phyloP scores from a whole-genome alignment of 2,113 vertebrate genomes.

The Cyanoramphus novaezelandiae region DNA sequence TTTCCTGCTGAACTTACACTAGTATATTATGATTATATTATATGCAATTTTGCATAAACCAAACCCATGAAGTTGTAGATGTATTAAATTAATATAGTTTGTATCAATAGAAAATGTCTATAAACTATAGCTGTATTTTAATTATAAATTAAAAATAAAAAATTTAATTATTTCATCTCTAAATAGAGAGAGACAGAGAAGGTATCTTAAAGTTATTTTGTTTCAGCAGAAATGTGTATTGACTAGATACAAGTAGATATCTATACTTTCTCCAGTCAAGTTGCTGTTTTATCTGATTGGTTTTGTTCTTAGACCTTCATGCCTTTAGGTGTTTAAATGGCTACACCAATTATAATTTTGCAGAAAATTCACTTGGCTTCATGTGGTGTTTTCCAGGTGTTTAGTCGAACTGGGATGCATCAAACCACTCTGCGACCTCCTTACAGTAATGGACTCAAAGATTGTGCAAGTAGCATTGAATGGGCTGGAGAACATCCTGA shows the following conservation, averaged over 20 bases:
- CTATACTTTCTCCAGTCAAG: background rate
- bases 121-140: background rate
- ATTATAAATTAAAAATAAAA: background rate
- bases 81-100: background rate
- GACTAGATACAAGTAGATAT: background rate
- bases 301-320: background rate
- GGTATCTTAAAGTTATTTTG: background rate
- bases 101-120: background rate
- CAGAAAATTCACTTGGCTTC: background rate
- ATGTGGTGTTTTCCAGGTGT: constrained; percentile 78
- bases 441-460: constrained; percentile 98
- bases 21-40: background rate
- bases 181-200: background rate
- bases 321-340: background rate
- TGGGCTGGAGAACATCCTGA: constrained; percentile 94
- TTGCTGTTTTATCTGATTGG: background rate
- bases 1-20: background rate
- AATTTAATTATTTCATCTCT: background rate
- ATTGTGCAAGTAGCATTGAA: constrained; percentile 97
- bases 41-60: background rate
- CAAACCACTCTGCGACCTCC: constrained; percentile 95
- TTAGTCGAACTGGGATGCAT: constrained; percentile 95
- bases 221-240: background rate
- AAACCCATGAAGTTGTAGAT: background rate
- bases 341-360: background rate